Percentiles rank a stretch among this genome's conserved stretches.
phyloP scores from a whole-genome alignment of 2,888 invertebrate genomes.

The Andrena flavipes region DNA sequence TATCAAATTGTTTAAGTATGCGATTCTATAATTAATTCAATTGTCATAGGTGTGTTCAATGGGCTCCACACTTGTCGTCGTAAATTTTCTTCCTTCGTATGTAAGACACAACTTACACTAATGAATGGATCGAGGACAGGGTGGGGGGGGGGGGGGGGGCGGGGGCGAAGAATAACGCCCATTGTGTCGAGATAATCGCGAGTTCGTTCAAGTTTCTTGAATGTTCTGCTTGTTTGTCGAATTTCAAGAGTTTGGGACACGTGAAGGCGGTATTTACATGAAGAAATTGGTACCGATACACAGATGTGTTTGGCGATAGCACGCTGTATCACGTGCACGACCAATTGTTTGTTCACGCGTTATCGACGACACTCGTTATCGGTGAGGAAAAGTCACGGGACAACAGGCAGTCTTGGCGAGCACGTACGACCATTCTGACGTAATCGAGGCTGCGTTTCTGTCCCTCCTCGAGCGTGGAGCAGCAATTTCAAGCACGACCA shows the following conservation, averaged over 20 bases:
- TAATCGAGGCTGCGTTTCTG: background rate
- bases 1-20: too few relatives aligned
- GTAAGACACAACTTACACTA: too few relatives aligned
- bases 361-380: conserved; percentile 1
- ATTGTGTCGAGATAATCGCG: too few relatives aligned
- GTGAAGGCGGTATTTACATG: background rate
- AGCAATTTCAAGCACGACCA: background rate
- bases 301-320: background rate
- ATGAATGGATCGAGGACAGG: too few relatives aligned
- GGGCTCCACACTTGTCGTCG: too few relatives aligned
- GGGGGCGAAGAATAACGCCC: too few relatives aligned
- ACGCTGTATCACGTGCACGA: background rate
- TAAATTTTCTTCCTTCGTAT: too few relatives aligned
- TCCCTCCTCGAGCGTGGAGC: background rate
- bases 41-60: too few relatives aligned
- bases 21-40: too few relatives aligned
- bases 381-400: background rate
- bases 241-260: background rate
- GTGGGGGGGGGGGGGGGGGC: too few relatives aligned
- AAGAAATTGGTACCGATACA: conserved; percentile 13
- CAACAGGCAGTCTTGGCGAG: background rate
- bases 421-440: background rate
- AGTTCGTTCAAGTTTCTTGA: too few relatives aligned
- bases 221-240: too few relatives aligned
- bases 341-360: conserved; percentile 13